Evolutionary conservation across 1,140 invertebrate genomes (phyloP), one percentile per base, ranked within the genome.

Genomic region (Pseudobourletiella spinata): DNA sequence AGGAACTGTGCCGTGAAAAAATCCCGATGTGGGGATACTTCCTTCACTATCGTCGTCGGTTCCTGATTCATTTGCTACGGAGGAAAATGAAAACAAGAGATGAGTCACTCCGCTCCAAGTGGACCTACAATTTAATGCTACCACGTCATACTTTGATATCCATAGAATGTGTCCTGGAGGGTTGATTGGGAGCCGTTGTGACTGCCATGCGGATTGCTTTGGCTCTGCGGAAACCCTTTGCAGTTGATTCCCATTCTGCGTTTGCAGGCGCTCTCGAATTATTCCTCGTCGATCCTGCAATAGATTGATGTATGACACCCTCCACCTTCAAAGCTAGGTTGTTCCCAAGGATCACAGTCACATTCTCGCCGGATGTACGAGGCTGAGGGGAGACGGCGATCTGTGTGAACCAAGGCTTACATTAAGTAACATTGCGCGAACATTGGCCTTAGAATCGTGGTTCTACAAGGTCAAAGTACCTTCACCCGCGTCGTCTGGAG

Each of bases 241-340:
- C 11, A 26, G 22, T 24, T 52, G 48, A 51, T n/a, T 61, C 26
- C 3, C 24, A 28, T 22, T 39, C 32, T 39, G 32, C n/a, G n/a
- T n/a, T n/a, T n/a, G n/a, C n/a, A n/a, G n/a, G 35, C 35, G 35
- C 18, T 18, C 35, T 14, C 6, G 11, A 48, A 20, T 8, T 48
- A 15, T 22, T n/a, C n/a, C 20, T 28, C 20, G 24, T 35, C 20
- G 29, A 42, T 29, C 59, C 59, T 16, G 50, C 20, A 22, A 59
- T 44, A 39, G 30, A 64, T 43, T 90, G 86, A 71, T 88, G 83
- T 54, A 92, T 81, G 14, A 93, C 87, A 8, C 90, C 90, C 75
- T 93, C 90, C 1, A 93, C 86, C 77, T 90, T 91, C 1, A 93
- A 78, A 1, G 88, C 86, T 20, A 93, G 77, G 61, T 89, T 84